Evolutionary conservation across 2,113 vertebrate genomes (phyloP), one percentile per base, ranked within the genome.

Genomic region (Ceuthmochares aereus): DNA sequence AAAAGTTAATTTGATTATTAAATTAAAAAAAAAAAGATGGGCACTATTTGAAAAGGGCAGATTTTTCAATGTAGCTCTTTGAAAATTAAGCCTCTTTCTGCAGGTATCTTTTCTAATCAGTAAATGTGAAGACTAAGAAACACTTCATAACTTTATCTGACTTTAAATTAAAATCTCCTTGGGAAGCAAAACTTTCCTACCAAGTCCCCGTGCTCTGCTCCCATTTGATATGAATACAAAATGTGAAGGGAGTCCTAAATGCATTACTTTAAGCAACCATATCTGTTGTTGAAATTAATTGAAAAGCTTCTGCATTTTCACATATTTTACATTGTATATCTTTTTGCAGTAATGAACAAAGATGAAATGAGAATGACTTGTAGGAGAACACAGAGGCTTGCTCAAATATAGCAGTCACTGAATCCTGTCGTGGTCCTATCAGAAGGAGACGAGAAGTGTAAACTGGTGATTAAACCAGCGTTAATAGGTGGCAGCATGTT

Each of bases 1-100:
- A 1, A 68, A 87, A 70, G 47, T 69, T 87, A 91, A 95, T 91
- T 75, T 84, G 59, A 87, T 95, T 94, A 91, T 89, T 29, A 75
- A 91, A 75, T 78, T 14, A 8, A 59, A 14, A 47, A n/a, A 16
- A 72, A 79, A 68, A 72, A 21, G 10, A 40, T 4, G 5, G 60
- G 19, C 11, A 42, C 30, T 62, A 34, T 91, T 84, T 89, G 59
- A 29, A 87, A 94, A 84, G 21, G 47, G 54, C 34, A 89, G 75
- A 64, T 4, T 68, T 80, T 70, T 76, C 47, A 91, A 23, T 9
- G 22, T 5, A 75, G 80, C 34, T 82, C 47, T 91, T 75, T 64
- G 69, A 93, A 92, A 93, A 88, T 32, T 3, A 80, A 84, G 15
- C 26, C 18, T 75, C 58, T 58, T 70, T 84, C 43, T 70, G 10